Conservation (phyloP, 2,797 vertebrate genomes). For the Gymnothorax javanicus region DNA sequence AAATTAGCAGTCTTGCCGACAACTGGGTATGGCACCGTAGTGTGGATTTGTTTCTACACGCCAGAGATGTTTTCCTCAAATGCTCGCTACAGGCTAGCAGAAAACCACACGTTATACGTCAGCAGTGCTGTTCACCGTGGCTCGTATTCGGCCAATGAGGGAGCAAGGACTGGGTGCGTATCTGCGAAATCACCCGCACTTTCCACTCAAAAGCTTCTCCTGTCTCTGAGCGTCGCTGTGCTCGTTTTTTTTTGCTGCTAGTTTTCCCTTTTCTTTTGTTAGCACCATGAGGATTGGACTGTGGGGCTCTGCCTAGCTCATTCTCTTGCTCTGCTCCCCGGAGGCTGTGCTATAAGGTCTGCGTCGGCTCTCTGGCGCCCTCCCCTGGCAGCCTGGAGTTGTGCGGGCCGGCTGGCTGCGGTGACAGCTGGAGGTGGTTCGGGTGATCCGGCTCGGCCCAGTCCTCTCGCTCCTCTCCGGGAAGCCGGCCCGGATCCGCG, state of each 20-base stretch:
- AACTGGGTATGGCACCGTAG: slow-evolving; percentile 56
- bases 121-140: slow-evolving; percentile 36
- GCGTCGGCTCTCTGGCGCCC: slow-evolving; percentile 78
- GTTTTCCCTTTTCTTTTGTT: slow-evolving; percentile 40
- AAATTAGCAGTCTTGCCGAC: slow-evolving; percentile 8
- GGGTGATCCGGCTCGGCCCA: slow-evolving; percentile 74
- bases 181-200: slow-evolving; percentile 33
- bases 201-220: slow-evolving; percentile 39
- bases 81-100: slow-evolving; percentile 37
- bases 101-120: slow-evolving; percentile 24
- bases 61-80: slow-evolving; percentile 46
- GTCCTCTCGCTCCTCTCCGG: slow-evolving; percentile 56
- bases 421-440: slow-evolving; percentile 62
- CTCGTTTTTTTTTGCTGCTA: too few relatives aligned
- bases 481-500: slow-evolving; percentile 60
- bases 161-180: slow-evolving; percentile 69
- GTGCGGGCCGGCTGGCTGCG: slow-evolving; percentile 51
- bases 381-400: slow-evolving; percentile 52
- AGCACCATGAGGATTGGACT: slow-evolving; percentile 75
- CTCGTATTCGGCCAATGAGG: slow-evolving; percentile 54
- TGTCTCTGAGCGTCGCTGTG: slow-evolving; percentile 46
- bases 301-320: slow-evolving; percentile 33
- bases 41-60: slow-evolving; percentile 28
- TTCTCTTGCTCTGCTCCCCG: slow-evolving; percentile 7
- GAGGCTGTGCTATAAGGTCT: slow-evolving; percentile 80